Conservation (phyloP, 2,113 vertebrate species). For the Agelaius tricolor region DNA sequence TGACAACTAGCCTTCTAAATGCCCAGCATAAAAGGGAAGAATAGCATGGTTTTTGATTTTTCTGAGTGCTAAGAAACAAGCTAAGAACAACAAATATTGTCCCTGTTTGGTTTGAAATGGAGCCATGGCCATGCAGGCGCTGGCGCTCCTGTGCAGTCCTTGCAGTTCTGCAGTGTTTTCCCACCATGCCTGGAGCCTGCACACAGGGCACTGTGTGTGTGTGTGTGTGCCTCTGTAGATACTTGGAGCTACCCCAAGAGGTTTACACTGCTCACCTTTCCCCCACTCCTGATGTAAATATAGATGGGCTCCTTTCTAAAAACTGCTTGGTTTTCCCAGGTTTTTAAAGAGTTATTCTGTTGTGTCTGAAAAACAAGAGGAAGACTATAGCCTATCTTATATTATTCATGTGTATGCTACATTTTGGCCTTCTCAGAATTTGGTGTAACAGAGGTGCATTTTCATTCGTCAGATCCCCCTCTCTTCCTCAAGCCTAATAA, state of each 20-base stretch:
- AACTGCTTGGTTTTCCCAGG: not conserved
- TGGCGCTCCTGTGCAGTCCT: not conserved
- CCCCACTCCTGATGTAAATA: not conserved
- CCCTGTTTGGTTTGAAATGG: conserved; percentile 7
- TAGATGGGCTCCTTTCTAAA: not conserved
- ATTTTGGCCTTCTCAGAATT: not conserved
- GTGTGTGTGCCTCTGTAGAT: accelerated
- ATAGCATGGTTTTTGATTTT: not conserved
- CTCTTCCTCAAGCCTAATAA: not conserved
- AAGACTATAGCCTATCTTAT: not conserved
- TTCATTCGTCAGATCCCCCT: not conserved
- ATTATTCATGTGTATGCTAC: not conserved
- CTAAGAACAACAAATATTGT: not conserved
- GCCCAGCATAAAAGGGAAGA: not conserved
- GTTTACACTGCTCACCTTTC: not conserved
- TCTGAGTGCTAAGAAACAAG: not conserved
- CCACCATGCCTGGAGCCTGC: not conserved
- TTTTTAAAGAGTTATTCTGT: not conserved
- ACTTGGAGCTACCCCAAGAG: not conserved
- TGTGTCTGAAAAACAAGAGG: not conserved
- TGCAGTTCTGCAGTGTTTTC: not conserved
- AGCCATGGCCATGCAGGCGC: not conserved
- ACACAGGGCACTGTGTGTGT: not conserved
- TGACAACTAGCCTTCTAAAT: not conserved
- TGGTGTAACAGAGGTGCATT: not conserved